Evolutionary conservation across 2,113 vertebrate genomes (phyloP).

Genomic region (Arvicanthis niloticus): DNA sequence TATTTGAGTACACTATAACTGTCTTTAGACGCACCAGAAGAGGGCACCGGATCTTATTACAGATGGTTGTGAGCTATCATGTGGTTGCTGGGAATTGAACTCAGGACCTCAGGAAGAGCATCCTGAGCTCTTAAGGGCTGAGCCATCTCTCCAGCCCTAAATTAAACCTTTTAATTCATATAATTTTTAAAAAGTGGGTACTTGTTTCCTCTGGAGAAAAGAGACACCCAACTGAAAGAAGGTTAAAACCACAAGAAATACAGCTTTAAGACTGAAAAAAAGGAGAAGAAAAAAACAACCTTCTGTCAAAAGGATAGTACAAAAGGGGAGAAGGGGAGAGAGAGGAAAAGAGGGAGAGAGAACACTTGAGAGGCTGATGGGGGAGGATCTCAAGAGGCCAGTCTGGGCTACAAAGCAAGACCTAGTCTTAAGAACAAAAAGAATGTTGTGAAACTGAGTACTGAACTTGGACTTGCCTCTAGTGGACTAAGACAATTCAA

Average conservation of each 20-base stretch:
- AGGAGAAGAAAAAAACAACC: not conserved
- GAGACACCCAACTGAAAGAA: not conserved
- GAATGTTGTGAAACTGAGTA: not conserved
- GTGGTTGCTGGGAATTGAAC: too few species aligned
- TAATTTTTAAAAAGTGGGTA: conserved; percentile 8
- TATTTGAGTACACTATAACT: too few species aligned
- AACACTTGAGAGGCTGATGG: not conserved
- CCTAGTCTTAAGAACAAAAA: not conserved
- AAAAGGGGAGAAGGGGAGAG: not conserved
- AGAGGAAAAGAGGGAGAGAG: not conserved
- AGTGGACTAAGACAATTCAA: conserved; percentile 46
- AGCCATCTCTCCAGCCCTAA: too few species aligned
- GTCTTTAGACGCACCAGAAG: too few species aligned
- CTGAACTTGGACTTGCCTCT: not conserved
- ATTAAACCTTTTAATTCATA: not conserved
- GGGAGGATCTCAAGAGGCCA: not conserved
- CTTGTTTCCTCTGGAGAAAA: conserved; percentile 46
- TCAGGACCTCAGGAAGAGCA: too few species aligned
- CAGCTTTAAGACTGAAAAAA: not conserved
- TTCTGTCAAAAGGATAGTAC: not conserved
- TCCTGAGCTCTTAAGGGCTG: too few species aligned
- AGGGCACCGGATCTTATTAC: too few species aligned
- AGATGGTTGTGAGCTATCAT: too few species aligned
- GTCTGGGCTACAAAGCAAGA: not conserved
- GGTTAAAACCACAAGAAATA: conserved; percentile 29